Evolutionary conservation across 2,797 vertebrate species (phyloP).

Genomic region (Cebuella pygmaea): DNA sequence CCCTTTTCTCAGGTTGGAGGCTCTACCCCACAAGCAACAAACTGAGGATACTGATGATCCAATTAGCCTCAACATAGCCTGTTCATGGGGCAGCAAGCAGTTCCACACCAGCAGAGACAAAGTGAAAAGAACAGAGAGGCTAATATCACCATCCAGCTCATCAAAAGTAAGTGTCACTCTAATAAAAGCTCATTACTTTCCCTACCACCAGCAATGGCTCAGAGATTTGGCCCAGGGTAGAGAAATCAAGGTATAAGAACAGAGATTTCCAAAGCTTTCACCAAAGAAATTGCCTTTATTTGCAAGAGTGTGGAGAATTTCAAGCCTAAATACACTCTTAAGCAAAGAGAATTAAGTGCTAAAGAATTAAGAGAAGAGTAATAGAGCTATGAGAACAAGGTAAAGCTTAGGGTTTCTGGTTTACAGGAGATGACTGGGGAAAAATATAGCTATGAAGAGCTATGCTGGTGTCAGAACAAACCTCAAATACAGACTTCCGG

Average conservation of each 20-base stretch:
- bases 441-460: neutral
- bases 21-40: neutral
- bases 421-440: neutral
- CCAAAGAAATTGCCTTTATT: neutral
- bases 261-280: neutral
- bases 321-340: neutral
- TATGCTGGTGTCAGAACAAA: neutral
- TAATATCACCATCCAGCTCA: neutral
- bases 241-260: neutral
- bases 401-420: neutral
- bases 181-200: neutral
- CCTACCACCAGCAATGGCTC: neutral
- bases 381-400: neutral
- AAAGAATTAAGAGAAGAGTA: neutral
- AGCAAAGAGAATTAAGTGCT: neutral
- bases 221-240: neutral
- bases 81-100: too few relatives aligned
- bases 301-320: neutral
- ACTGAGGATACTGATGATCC: too few relatives aligned
- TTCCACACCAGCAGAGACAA: neutral
- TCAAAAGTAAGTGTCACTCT: neutral
- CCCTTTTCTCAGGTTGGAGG: neutral
- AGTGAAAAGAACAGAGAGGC: neutral
- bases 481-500: neutral
- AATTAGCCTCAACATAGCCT: neutral